These are phyloP conservation scores for Macrosiphum euphorbiae DNA, from an alignment of 2,888 invertebrate genomes.

Conservation along the genomic window DNA sequence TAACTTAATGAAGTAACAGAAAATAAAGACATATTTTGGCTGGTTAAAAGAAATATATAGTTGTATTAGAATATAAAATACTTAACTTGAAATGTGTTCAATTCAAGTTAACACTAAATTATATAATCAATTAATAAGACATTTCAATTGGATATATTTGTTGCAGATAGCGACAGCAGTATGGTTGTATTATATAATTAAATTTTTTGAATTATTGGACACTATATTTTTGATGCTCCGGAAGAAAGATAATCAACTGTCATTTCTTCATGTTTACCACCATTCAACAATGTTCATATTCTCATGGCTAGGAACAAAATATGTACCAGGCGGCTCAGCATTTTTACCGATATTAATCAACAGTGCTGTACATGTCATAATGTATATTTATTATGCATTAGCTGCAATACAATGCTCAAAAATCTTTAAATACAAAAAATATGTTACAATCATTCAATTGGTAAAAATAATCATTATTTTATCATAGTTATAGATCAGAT, in stretches of 20 bases:
- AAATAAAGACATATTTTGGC: not conserved
- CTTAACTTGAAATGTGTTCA: not conserved
- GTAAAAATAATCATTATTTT: constrained; percentile 71
- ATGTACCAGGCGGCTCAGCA: constrained; percentile 93
- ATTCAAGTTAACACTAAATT: not conserved
- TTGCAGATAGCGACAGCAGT: constrained; percentile 88
- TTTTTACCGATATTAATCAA: constrained; percentile 91
- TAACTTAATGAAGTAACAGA: not conserved
- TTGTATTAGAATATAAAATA: not conserved
- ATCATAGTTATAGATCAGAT: not conserved
- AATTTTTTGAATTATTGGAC: constrained; percentile 91
- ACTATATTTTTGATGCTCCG: constrained; percentile 94
- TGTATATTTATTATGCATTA: constrained; percentile 95
- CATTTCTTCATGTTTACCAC: constrained; percentile 94
- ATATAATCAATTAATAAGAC: not conserved
- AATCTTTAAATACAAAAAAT: constrained; percentile 87
- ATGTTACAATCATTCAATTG: constrained; percentile 91
- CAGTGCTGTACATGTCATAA: constrained; percentile 91
- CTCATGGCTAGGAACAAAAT: constrained; percentile 97
- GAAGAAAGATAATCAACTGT: constrained; percentile 91
- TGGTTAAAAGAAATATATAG: not conserved
- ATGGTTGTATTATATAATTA: constrained; percentile 98
- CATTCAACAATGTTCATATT: constrained; percentile 95
- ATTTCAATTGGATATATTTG: not conserved
- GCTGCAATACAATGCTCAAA: constrained; percentile 84